phyloP scores from a whole-genome alignment of 1,140 invertebrate genomes.

The Brachionus plicatilis region DNA sequence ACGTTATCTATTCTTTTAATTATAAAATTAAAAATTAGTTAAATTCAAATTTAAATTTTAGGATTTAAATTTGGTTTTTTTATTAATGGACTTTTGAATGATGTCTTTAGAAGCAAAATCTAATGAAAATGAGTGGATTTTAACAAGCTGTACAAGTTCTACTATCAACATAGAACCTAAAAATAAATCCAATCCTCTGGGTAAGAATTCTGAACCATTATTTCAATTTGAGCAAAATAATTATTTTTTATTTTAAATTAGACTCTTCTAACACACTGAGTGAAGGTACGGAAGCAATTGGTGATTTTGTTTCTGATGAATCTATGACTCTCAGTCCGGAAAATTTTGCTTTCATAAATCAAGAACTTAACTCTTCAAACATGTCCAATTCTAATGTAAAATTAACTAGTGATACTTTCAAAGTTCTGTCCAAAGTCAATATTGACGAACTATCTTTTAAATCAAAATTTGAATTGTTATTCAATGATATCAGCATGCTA shows the following conservation, averaged over 20 bases:
- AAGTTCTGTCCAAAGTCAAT: not conserved
- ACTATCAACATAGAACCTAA: not conserved
- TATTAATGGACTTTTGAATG: not conserved
- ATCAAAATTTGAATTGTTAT: slow-evolving; percentile 13
- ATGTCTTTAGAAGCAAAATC: slow-evolving; percentile 12
- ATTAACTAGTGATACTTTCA: slow-evolving; percentile 1
- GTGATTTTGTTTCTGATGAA: not conserved
- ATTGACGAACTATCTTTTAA: slow-evolving; percentile 18
- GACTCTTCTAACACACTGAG: not conserved
- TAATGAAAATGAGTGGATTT: slow-evolving; percentile 27
- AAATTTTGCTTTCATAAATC: not conserved
- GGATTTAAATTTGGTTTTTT: not conserved
- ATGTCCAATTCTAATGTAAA: slow-evolving; percentile 8
- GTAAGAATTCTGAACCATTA: not conserved
- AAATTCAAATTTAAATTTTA: not conserved
- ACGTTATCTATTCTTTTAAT: not conserved
- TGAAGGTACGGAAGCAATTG: not conserved
- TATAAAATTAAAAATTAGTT: not conserved
- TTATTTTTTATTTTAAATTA: not conserved
- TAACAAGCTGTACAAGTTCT: slow-evolving; percentile 17
- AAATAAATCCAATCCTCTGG: not conserved
- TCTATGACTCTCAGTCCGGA: not conserved
- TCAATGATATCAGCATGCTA: slow-evolving; percentile 32
- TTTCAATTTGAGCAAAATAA: not conserved
- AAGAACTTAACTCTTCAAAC: not conserved